These are phyloP conservation scores for Mirounga angustirostris DNA, from an alignment of 2,113 vertebrate genomes.

Conservation along the genomic window DNA sequence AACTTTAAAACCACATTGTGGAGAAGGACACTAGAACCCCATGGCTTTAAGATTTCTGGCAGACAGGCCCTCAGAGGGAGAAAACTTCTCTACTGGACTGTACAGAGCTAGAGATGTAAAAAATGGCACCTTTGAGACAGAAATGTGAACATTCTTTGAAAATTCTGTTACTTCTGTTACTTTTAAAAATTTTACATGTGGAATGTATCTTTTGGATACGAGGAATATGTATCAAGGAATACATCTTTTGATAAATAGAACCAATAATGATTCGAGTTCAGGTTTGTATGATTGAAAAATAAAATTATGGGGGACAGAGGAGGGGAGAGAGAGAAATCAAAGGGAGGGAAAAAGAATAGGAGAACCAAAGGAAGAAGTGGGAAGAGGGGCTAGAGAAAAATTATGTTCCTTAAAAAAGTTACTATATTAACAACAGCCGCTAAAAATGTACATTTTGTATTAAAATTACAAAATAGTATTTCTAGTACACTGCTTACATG, in stretches of 20 bases:
- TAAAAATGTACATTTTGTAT: background rate
- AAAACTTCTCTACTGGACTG: background rate
- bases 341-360: background rate
- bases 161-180: background rate
- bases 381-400: background rate
- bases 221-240: background rate
- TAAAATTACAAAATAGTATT: background rate
- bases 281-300: constrained; percentile 25
- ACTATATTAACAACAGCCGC: background rate
- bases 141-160: background rate
- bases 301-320: background rate
- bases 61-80: no score
- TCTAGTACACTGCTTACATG: background rate
- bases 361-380: background rate
- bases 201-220: no score
- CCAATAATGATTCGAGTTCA: background rate
- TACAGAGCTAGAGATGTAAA: background rate
- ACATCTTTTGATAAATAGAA: background rate
- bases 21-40: no score
- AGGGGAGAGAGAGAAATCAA: background rate
- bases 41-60: background rate
- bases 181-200: background rate
- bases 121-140: no score
- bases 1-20: background rate
- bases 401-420: background rate